These are phyloP conservation scores for Hephaestus fuliginosus DNA, from an alignment of 2,797 vertebrate species.

Conservation along the genomic window DNA sequence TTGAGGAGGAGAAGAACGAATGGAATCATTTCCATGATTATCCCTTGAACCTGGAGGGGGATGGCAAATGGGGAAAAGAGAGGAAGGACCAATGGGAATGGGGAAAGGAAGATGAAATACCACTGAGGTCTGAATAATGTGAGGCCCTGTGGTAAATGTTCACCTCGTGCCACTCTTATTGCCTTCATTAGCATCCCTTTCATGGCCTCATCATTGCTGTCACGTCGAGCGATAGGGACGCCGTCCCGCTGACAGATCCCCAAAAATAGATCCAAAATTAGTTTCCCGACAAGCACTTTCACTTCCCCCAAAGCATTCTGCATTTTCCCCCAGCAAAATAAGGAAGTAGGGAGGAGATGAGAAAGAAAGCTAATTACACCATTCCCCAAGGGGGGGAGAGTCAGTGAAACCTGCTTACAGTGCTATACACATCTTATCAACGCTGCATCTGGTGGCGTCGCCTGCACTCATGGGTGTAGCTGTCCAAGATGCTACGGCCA, in stretches of 20 bases:
- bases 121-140: constrained; percentile 73
- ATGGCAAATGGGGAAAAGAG: constrained; percentile 34
- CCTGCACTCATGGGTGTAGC: constrained; percentile 66
- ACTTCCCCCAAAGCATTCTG: constrained; percentile 75
- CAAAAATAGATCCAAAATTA: constrained; percentile 79
- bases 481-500: constrained; percentile 56
- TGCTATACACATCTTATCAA: constrained; percentile 71
- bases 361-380: constrained; percentile 74
- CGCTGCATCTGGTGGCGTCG: constrained; percentile 68
- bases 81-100: constrained; percentile 48
- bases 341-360: constrained; percentile 60
- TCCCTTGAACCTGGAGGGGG: constrained; percentile 56
- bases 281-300: constrained; percentile 72
- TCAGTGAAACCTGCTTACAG: constrained; percentile 79
- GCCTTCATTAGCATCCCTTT: constrained; percentile 80
- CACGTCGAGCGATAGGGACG: constrained; percentile 56
- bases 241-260: constrained; percentile 63
- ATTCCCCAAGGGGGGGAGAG: constrained; percentile 61
- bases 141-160: constrained; percentile 69
- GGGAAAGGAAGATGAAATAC: constrained; percentile 66
- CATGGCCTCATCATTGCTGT: constrained; percentile 63
- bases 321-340: constrained; percentile 73
- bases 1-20: constrained; percentile 39
- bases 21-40: constrained; percentile 62
- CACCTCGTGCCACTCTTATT: constrained; percentile 68